Evolutionary conservation across 2,113 vertebrate species (phyloP).

Genomic region (Pteruthius melanotis): DNA sequence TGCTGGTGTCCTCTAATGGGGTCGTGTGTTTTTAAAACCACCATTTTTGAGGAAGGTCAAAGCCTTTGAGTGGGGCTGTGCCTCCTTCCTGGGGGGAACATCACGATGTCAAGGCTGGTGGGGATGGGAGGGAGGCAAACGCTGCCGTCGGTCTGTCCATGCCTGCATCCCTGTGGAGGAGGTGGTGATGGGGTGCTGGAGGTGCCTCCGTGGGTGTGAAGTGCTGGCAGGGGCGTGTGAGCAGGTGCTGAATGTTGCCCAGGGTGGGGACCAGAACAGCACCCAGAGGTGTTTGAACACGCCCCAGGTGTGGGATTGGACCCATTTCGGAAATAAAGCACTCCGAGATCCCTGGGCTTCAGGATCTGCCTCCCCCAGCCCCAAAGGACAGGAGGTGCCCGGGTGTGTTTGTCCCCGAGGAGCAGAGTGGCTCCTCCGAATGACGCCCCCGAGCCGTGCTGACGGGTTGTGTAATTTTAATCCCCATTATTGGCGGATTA

Average conservation of each 20-base stretch:
- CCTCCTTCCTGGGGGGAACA: background rate
- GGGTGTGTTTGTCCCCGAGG: background rate
- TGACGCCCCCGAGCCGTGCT: background rate
- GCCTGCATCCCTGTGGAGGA: background rate
- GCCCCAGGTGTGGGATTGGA: fast-evolving
- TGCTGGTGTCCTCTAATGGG: background rate
- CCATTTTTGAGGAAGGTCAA: background rate
- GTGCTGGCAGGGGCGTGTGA: background rate
- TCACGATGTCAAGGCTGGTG: fast-evolving
- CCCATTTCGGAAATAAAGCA: background rate
- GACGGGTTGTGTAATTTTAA: slow-evolving; percentile 22
- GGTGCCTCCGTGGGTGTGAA: background rate
- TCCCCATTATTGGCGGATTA: slow-evolving; percentile 47
- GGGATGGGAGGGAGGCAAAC: background rate
- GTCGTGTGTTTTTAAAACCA: background rate
- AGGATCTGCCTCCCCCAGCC: background rate
- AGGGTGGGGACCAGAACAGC: background rate
- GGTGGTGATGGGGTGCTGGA: fast-evolving
- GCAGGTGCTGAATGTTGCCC: background rate
- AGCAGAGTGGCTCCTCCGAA: background rate
- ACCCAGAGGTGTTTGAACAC: background rate
- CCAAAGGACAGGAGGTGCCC: fast-evolving
- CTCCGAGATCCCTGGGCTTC: background rate
- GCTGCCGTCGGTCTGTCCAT: background rate
- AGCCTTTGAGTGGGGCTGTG: background rate